Conservation (phyloP, 2,113 vertebrate genomes). For the Pithys albifrons region DNA sequence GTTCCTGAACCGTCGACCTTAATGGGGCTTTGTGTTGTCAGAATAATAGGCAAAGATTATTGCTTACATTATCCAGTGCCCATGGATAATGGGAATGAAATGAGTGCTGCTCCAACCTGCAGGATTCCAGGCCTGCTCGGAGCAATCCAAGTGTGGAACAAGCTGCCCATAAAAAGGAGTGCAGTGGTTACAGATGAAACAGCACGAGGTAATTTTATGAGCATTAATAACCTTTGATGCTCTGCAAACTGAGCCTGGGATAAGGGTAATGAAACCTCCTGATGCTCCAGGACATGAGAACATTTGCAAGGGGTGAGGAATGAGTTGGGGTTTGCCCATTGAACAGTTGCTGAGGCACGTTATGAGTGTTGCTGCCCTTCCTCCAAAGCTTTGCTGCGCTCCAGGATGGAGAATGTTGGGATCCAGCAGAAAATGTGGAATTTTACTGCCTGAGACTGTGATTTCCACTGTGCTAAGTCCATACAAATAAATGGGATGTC, state of each 20-base stretch:
- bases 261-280: slow-evolving; percentile 44
- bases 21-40: slow-evolving; percentile 12
- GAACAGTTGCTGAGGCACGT: not conserved
- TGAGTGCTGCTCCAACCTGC: not conserved
- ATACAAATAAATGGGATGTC: slow-evolving; percentile 33
- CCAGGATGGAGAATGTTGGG: not conserved
- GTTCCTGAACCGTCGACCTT: slow-evolving; percentile 36
- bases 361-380: not conserved
- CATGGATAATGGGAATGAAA: slow-evolving; percentile 11
- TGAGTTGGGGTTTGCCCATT: not conserved
- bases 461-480: not conserved
- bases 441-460: not conserved
- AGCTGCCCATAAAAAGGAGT: slow-evolving; percentile 1
- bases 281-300: slow-evolving; percentile 18
- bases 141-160: not conserved
- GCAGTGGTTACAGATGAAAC: not conserved
- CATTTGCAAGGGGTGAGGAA: not conserved
- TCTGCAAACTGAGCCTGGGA: not conserved
- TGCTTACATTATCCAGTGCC: not conserved
- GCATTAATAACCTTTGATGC: slow-evolving; percentile 34
- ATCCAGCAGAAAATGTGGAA: not conserved
- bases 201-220: slow-evolving; percentile 17
- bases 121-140: not conserved
- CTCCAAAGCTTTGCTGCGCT: not conserved
- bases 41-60: slow-evolving; percentile 31